phyloP scores from a whole-genome alignment of 2,888 invertebrate species.

The Cantharis flavilabris region DNA sequence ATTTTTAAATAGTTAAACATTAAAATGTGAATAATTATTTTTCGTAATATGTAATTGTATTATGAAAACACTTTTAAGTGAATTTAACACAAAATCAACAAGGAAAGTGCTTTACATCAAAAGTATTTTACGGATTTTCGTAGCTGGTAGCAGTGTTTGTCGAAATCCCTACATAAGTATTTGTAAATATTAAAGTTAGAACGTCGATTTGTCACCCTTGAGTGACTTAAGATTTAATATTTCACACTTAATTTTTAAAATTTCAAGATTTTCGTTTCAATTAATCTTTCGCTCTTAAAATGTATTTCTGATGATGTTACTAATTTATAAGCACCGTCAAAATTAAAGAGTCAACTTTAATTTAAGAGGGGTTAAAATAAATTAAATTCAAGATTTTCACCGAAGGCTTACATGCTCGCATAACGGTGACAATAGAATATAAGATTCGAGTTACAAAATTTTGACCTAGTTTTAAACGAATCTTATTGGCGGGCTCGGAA shows the following conservation, averaged over 20 bases:
- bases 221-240: slow-evolving; percentile 12
- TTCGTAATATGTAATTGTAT: neutral
- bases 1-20: neutral
- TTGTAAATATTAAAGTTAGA: slow-evolving; percentile 15
- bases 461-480: neutral
- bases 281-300: slow-evolving; percentile 7
- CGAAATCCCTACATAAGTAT: slow-evolving; percentile 10
- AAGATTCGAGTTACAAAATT: neutral
- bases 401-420: slow-evolving; percentile 11
- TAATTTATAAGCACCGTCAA: slow-evolving; percentile 16
- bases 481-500: neutral
- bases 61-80: neutral
- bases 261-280: slow-evolving; percentile 4
- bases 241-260: slow-evolving; percentile 9
- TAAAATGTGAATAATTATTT: neutral
- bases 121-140: slow-evolving; percentile 6
- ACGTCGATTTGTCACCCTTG: slow-evolving; percentile 3
- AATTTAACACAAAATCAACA: slow-evolving; percentile 5
- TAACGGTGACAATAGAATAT: neutral
- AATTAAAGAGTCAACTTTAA: slow-evolving; percentile 15
- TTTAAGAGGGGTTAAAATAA: slow-evolving; percentile 14
- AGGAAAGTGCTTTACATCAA: slow-evolving; percentile 7
- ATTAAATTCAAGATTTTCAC: slow-evolving; percentile 17
- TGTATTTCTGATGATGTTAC: slow-evolving; percentile 12
- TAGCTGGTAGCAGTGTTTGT: slow-evolving; percentile 2